These are phyloP conservation scores for Leucophenga montana DNA, from an alignment of 2,888 invertebrate species.

Conservation along the genomic window DNA sequence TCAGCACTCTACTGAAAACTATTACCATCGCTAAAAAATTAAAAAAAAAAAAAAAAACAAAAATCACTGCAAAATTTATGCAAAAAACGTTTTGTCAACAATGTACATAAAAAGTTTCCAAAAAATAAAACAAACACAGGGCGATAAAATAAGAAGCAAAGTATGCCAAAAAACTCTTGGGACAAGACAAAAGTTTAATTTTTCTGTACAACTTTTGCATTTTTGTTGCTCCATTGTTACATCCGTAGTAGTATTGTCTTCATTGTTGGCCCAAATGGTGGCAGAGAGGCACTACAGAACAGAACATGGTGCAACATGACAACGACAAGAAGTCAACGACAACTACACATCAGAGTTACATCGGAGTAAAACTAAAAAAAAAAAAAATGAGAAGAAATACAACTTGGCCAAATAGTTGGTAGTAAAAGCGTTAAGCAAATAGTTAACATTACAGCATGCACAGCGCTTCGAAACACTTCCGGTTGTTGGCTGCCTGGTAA, in stretches of 20 bases:
- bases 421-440: conserved; percentile 32
- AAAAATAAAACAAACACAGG: conserved; percentile 1
- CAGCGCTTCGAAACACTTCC: conserved; percentile 31
- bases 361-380: conserved; percentile 15
- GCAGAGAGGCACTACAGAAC: not conserved
- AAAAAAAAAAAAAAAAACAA: not conserved
- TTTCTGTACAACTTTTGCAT: conserved; percentile 25
- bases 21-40: no score
- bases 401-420: conserved; percentile 1
- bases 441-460: conserved; percentile 29
- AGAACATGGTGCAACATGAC: not conserved
- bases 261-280: conserved; percentile 1
- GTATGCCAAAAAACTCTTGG: conserved; percentile 6
- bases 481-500: conserved; percentile 20
- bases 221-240: not conserved
- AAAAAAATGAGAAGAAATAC: conserved; percentile 10
- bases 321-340: conserved; percentile 16
- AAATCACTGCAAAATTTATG: conserved; percentile 18
- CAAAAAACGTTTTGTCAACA: conserved; percentile 26
- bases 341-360: conserved; percentile 10
- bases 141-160: not conserved
- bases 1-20: no score
- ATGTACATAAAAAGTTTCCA: conserved; percentile 3
- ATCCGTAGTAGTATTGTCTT: not conserved
- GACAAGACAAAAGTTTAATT: conserved; percentile 26